Conservation (phyloP, 2,888 invertebrate genomes). For the Hirudinaria manillensis region DNA sequence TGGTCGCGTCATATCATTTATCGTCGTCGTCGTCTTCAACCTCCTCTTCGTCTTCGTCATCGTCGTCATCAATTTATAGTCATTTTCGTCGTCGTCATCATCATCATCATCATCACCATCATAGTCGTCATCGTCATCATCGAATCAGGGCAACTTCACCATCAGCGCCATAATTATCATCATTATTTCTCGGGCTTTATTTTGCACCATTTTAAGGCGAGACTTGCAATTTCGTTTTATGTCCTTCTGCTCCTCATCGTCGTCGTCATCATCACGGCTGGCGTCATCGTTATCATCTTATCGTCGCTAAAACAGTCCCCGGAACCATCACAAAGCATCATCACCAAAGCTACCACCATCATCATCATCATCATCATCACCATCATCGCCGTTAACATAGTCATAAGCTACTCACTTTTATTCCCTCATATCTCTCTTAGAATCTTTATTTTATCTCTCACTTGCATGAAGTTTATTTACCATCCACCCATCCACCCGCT, state of each 20-base stretch:
- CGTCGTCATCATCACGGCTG: not conserved
- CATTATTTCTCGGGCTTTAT: not conserved
- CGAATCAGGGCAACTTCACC: conserved; percentile 7
- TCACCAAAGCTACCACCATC: not conserved
- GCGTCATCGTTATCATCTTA: not conserved
- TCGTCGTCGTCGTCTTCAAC: not conserved
- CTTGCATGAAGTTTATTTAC: not conserved
- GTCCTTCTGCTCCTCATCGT: conserved; percentile 6
- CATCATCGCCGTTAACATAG: not conserved
- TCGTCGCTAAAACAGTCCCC: not conserved
- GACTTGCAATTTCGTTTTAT: too few species aligned
- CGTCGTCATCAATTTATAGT: not conserved
- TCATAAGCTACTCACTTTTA: not conserved
- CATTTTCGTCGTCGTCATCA: conserved; percentile 19
- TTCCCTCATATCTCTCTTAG: not conserved
- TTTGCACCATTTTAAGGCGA: too few species aligned
- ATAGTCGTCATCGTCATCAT: conserved; percentile 29
- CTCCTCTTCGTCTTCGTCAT: not conserved
- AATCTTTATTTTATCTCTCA: not conserved
- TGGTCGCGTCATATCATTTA: not conserved
- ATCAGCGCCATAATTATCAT: conserved; percentile 19
- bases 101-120: conserved; percentile 29
- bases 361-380: conserved; percentile 4
- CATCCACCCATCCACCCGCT: not conserved
- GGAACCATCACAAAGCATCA: not conserved